A percentile compares a stretch with the other conserved stretches of the same genome.
Conservation (phyloP, 2,113 vertebrate species). For the Cebus imitator region DNA sequence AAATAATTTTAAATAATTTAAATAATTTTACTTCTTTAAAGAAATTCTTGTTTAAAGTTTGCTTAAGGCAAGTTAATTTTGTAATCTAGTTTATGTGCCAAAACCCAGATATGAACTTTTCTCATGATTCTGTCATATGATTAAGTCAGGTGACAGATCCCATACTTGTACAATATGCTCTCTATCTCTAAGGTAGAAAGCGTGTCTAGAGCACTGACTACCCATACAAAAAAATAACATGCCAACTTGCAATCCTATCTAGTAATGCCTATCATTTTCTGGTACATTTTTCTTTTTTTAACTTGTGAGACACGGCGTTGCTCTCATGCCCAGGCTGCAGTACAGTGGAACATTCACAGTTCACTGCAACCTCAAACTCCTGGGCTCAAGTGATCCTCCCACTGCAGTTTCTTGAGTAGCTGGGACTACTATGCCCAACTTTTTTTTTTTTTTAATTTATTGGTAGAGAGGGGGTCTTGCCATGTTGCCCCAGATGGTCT, state of each 20-base stretch:
- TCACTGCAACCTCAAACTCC: no score
- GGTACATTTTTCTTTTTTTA: background rate
- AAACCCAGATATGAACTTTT: background rate
- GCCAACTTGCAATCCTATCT: background rate
- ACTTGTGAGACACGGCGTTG: no score
- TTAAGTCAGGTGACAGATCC: background rate
- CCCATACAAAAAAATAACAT: background rate
- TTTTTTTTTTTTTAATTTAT: no score
- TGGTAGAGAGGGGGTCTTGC: no score
- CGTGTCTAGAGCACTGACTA: background rate
- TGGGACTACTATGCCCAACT: no score
- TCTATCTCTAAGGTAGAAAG: background rate
- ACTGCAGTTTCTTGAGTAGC: no score
- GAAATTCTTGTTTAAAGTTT: slow-evolving; percentile 23
- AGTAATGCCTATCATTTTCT: background rate
- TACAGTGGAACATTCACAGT: no score
- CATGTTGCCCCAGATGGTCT: no score
- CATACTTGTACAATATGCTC: background rate
- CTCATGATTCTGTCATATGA: background rate
- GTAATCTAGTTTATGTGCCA: background rate
- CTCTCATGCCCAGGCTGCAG: no score
- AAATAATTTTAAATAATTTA: background rate
- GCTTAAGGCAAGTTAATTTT: slow-evolving; percentile 3
- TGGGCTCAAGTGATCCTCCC: no score
- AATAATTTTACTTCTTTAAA: slow-evolving; percentile 23